phyloP scores from a whole-genome alignment of 2,888 invertebrate species.

The Erebia epiphron region DNA sequence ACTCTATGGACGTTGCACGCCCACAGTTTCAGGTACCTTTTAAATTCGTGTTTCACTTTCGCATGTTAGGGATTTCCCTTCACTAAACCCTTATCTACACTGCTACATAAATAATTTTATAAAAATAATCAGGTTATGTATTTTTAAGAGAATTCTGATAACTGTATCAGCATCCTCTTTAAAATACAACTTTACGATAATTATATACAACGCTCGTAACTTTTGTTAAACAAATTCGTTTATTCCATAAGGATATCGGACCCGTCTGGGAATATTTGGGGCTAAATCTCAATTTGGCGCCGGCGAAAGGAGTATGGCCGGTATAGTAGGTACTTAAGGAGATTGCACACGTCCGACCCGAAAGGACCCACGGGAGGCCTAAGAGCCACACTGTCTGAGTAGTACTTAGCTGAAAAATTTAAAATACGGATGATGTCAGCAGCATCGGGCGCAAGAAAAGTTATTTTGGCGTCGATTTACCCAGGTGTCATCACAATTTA shows the following conservation, averaged over 20 bases:
- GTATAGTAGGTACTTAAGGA: neutral
- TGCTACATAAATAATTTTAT: neutral
- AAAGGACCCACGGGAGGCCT: neutral
- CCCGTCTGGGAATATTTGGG: constrained; percentile 16
- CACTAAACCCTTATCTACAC: neutral
- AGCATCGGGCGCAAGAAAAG: too few relatives aligned
- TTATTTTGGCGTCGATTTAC: too few relatives aligned
- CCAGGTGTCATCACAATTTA: too few relatives aligned
- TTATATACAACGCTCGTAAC: constrained; percentile 15
- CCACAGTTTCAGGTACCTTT: too few relatives aligned
- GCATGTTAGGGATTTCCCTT: too few relatives aligned
- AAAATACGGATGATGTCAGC: too few relatives aligned
- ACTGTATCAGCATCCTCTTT: constrained; percentile 16
- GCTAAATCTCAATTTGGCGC: constrained; percentile 18
- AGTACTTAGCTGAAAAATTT: too few relatives aligned
- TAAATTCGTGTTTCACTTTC: too few relatives aligned
- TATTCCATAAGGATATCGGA: constrained; percentile 9
- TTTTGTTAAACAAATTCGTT: constrained; percentile 16
- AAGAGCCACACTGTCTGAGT: too few relatives aligned
- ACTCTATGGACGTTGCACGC: too few relatives aligned
- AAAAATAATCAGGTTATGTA: neutral
- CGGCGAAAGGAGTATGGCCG: constrained; percentile 11
- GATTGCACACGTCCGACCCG: neutral
- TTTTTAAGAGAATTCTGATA: constrained; percentile 5
- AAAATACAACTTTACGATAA: constrained; percentile 22